Evolutionary conservation across 2,888 invertebrate genomes (phyloP), one percentile per base, ranked within the genome.

Genomic region (Coecobrya sp.): DNA sequence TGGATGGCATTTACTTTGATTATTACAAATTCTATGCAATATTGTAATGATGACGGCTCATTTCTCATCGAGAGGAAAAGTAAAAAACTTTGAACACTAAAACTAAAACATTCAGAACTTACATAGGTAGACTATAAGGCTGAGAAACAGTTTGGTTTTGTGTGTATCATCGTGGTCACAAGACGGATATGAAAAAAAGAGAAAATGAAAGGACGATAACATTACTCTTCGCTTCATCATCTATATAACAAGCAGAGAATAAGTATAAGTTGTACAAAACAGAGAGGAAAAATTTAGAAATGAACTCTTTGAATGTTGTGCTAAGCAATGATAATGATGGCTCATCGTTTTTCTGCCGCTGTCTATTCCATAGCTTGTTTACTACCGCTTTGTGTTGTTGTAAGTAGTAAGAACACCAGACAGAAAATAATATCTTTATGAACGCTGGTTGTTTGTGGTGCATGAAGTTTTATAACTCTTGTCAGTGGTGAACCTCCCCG

Each of bases 51-150:
- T 88, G 88, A 88, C 36, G 62, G 79, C 88, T 81, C 88, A 88
- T 81, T 88, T 88, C 88, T 88, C 88, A 88, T 88, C 81, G 81
- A 89, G 89, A 81, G 89, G 82, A 81, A 81, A 81, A 89, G 89
- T 81, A 79, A 68, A 36, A 1, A 7, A 1, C 27, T 30, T 68
- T 25, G 5, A 27, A 16, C 11, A 16, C 13, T 68, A 68, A 13
- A 13, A 68, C n/a, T 3, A 36, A 30, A 25, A 68, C 11, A 1
- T 65, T 27, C 27, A 65, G 3, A 22, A 59, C n/a, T 1, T 2
- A 22, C 27, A 25, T 25, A 65, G 7, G 22, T 25, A 65, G 7
- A 65, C 25, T 13, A 25, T 10, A 10, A 7, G 7, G 19, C 0
- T n/a, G 19, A n/a, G 59, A 59, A n/a, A n/a, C 11, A 16, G 2